These are phyloP conservation scores for Gymnorhina tibicen DNA, from an alignment of 2,113 vertebrate genomes.

Conservation along the genomic window DNA sequence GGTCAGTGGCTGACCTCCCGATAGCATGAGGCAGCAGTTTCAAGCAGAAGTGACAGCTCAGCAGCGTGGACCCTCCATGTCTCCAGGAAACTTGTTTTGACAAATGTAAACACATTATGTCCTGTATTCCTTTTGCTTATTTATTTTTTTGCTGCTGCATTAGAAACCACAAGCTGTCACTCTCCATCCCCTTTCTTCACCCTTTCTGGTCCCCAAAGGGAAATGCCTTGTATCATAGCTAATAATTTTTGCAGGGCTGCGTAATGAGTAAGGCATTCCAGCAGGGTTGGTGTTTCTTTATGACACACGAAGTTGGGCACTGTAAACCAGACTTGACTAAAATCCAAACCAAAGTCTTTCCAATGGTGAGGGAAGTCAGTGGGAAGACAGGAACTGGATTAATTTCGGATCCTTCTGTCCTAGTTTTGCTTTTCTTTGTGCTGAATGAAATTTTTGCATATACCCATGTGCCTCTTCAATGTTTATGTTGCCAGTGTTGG, in stretches of 20 bases:
- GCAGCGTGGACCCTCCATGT: slow-evolving; percentile 62
- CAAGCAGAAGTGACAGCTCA: slow-evolving; percentile 65
- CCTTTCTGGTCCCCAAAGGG: slow-evolving; percentile 50
- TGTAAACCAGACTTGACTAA: slow-evolving; percentile 51
- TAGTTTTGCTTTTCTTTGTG: neutral
- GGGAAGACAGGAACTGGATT: neutral
- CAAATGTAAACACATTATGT: slow-evolving; percentile 67
- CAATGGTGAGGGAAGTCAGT: neutral
- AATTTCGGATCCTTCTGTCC: neutral
- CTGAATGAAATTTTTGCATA: neutral
- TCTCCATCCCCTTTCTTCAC: slow-evolving; percentile 51
- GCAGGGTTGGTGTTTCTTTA: neutral
- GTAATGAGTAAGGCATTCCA: slow-evolving; percentile 15
- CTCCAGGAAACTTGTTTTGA: slow-evolving; percentile 82
- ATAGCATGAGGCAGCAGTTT: slow-evolving; percentile 89
- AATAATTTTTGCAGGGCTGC: slow-evolving; percentile 38
- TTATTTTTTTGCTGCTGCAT: slow-evolving; percentile 50
- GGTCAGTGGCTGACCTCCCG: slow-evolving; percentile 77
- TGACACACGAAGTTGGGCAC: neutral
- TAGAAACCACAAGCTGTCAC: slow-evolving; percentile 63
- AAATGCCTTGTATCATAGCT: slow-evolving; percentile 54
- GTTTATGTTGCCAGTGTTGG: neutral
- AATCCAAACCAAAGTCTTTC: slow-evolving; percentile 47
- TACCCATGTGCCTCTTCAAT: rapidly evolving
- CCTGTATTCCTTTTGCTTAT: slow-evolving; percentile 58